phyloP scores from a whole-genome alignment of 2,797 vertebrate species.

The Cossypha heuglini region DNA sequence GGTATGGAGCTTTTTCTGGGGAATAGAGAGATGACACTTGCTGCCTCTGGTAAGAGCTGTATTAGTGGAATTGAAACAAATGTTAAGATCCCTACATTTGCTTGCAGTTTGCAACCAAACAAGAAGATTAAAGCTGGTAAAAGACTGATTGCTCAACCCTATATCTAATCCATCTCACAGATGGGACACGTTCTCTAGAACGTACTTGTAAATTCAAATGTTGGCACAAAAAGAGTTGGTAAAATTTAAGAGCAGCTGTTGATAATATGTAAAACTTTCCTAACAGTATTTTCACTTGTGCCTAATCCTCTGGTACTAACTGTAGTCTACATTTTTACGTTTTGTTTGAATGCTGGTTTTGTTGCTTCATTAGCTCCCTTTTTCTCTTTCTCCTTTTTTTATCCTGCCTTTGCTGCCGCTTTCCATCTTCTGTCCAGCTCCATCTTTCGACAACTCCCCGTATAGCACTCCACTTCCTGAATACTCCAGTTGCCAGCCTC shows the following conservation, averaged over 20 bases:
- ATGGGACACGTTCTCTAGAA: background rate
- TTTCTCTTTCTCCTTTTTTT: constrained; percentile 85
- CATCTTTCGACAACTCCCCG: constrained; percentile 90
- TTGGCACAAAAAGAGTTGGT: constrained; percentile 55
- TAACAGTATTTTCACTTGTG: constrained; percentile 66
- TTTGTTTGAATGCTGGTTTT: constrained; percentile 89
- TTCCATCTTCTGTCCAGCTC: constrained; percentile 83
- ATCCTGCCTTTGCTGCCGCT: constrained; percentile 85
- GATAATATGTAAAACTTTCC: constrained; percentile 58
- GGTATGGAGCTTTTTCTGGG: background rate
- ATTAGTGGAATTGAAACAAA: background rate
- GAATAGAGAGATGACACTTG: background rate
- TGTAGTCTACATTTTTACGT: constrained; percentile 77
- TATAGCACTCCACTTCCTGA: constrained; percentile 87
- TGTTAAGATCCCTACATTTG: constrained; percentile 37
- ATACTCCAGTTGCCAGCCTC: constrained; percentile 83
- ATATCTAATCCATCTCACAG: background rate
- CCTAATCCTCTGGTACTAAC: constrained; percentile 84
- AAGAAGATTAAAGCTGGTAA: constrained; percentile 1
- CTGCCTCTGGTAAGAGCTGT: background rate
- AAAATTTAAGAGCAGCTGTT: constrained; percentile 47
- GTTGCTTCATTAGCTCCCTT: constrained; percentile 97
- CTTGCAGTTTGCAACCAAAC: constrained; percentile 41
- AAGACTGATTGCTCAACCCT: background rate
- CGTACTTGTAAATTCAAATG: background rate